Percentiles rank a stretch among this genome's conserved stretches.
phyloP scores from a whole-genome alignment of 1,140 invertebrate genomes.

The Acromyrmex echinatior region DNA sequence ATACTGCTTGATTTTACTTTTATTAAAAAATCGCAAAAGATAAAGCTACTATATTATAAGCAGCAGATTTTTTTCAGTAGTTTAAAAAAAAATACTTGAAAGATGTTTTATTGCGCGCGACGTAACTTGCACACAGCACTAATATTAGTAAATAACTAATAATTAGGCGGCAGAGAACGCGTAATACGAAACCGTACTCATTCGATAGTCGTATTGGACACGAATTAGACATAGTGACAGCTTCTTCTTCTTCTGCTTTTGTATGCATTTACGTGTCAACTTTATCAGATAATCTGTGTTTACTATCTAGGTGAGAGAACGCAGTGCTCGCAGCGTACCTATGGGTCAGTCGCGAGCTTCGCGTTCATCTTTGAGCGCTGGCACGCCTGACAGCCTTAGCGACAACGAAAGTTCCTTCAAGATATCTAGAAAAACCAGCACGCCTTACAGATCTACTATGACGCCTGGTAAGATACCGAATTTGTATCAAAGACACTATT shows the following conservation, averaged over 20 bases:
- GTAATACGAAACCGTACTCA: slow-evolving; percentile 34
- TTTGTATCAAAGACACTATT: neutral
- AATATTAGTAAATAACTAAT: slow-evolving; percentile 21
- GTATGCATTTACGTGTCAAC: neutral
- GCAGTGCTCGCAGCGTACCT: slow-evolving; percentile 94
- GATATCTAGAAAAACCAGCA: slow-evolving; percentile 83
- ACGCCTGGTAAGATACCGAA: slow-evolving; percentile 86
- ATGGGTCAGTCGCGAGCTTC: slow-evolving; percentile 91
- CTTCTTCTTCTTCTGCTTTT: slow-evolving; percentile 19
- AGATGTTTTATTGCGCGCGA: neutral
- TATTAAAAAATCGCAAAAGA: neutral
- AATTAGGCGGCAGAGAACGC: slow-evolving; percentile 54
- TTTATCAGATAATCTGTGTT: slow-evolving; percentile 25
- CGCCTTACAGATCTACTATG: slow-evolving; percentile 83
- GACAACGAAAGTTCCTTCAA: slow-evolving; percentile 93
- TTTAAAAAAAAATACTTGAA: neutral
- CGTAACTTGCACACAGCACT: slow-evolving; percentile 34
- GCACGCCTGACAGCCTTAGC: slow-evolving; percentile 95
- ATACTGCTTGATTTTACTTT: slow-evolving; percentile 11
- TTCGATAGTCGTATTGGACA: slow-evolving; percentile 12
- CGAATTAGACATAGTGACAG: slow-evolving; percentile 18
- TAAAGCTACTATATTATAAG: neutral
- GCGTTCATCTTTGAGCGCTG: slow-evolving; percentile 92
- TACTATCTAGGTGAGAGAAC: slow-evolving; percentile 93
- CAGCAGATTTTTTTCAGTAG: slow-evolving; percentile 1